Evolutionary conservation across 2,888 invertebrate species (phyloP).

Genomic region (Drosophila imparisetae): DNA sequence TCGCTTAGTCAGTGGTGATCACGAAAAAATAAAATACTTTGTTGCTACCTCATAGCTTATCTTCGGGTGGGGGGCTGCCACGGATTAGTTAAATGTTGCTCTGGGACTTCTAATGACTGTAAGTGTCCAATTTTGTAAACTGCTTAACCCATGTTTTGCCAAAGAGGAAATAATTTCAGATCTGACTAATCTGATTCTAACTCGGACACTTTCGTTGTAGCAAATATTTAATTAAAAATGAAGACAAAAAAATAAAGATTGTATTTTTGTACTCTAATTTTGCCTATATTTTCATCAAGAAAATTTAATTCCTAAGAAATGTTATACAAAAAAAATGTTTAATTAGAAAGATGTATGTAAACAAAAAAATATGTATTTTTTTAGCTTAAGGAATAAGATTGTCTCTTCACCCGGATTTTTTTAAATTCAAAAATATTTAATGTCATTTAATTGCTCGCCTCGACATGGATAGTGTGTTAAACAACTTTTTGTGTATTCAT

Average conservation of each 20-base stretch:
- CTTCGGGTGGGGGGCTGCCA: constrained; percentile 4
- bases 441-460: neutral
- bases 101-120: neutral
- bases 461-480: constrained; percentile 12
- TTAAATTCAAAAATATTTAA: neutral
- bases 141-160: neutral
- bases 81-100: constrained; percentile 5
- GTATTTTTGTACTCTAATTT: neutral
- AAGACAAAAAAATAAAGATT: neutral
- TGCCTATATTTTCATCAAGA: neutral
- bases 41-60: constrained; percentile 18
- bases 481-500: constrained; percentile 5
- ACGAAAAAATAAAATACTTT: neutral
- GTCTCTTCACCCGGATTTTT: neutral
- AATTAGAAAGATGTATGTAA: neutral
- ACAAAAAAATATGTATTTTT: neutral
- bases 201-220: neutral
- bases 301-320: neutral
- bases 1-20: neutral
- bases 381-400: neutral
- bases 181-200: neutral
- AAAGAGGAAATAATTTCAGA: neutral
- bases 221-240: neutral
- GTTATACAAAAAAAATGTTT: neutral
- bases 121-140: neutral